Evolutionary conservation across 2,888 invertebrate genomes (phyloP), one percentile per base, ranked within the genome.

Genomic region (Lasiommata megera): DNA sequence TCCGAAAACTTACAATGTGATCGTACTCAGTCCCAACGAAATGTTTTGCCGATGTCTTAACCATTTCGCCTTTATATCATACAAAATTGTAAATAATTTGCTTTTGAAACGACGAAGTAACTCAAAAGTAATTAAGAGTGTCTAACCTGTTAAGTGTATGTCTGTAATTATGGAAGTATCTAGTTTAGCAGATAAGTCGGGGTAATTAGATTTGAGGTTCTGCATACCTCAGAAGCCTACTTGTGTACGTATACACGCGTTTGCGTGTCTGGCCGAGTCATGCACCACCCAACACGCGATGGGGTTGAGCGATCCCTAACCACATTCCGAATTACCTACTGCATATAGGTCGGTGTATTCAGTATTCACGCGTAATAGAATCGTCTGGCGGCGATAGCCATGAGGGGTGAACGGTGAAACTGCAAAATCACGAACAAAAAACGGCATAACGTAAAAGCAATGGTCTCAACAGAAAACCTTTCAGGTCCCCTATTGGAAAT

Each of bases 291-390:
- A 53, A 36, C 53, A 53, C 53, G 53, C 53, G 53, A 53, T 53
- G 53, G 53, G 53, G 53, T 53, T 53, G 44, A 53, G 44, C 36
- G 53, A 53, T 53, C 44, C 53, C 53, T 53, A 44, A 53, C 53
- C 43, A 16, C 53, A 44, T 53, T 53, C 34, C 44, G 44, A 53
- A 53, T 44, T 44, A 44, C 53, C 43, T 44, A 34, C 36, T 44
- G 9, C 29, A 16, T 16, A 14, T 31, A 31, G 12, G n/a, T 36
- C 37, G 11, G 11, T 46, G 31, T 14, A 16, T 44, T 28, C 9
- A 16, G 29, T 44, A 16, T 44, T 44, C 16, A 29, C 29, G 9
- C 29, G 34, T 23, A 23, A 23, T n/a, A 44, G 11, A 44, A 44
- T 28, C 43, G 43, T 29, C 29, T 29, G 44, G 44, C 12, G 1